Percentiles rank a stretch among this genome's conserved stretches.
Evolutionary conservation across 1,140 invertebrate species (phyloP).

Genomic region (Lineus longissimus): DNA sequence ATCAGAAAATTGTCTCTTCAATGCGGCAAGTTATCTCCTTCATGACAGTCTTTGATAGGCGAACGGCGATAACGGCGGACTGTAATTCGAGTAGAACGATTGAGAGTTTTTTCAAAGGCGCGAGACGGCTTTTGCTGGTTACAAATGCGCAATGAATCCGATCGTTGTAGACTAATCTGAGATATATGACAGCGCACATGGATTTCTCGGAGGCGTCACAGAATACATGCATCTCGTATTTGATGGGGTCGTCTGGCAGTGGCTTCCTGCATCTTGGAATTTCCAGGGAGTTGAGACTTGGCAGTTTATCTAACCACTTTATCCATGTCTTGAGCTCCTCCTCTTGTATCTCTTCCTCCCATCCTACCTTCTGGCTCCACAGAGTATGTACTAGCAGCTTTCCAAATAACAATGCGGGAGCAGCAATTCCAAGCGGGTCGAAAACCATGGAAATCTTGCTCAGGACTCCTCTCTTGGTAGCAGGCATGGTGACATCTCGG

Average conservation of each 20-base stretch:
- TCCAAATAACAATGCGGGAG: no score
- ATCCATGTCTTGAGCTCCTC: no score
- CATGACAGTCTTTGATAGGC: constrained; percentile 11
- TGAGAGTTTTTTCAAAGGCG: constrained; percentile 19
- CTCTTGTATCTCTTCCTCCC: no score
- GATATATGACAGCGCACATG: constrained; percentile 26
- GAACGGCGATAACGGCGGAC: constrained; percentile 26
- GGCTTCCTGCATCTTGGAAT: constrained; percentile 18
- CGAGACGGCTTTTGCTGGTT: constrained; percentile 23
- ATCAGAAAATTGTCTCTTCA: constrained; percentile 19
- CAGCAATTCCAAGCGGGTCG: no score
- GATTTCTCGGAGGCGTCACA: constrained; percentile 24
- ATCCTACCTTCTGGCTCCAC: no score
- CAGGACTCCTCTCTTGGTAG: no score
- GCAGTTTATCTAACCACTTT: constrained; percentile 13
- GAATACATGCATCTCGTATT: constrained; percentile 23
- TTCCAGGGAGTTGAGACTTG: constrained; percentile 1
- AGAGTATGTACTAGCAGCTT: no score
- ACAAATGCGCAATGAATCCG: constrained; percentile 20
- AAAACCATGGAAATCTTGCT: no score
- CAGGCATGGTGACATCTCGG: no score
- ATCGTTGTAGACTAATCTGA: constrained; percentile 11
- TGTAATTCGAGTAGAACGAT: constrained; percentile 24
- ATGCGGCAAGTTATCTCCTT: constrained; percentile 8
- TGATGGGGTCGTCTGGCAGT: constrained; percentile 11